Base-by-base conservation (phyloP, 2,888 invertebrate genomes). In the Pycnomerus fuliginosus region DNA sequence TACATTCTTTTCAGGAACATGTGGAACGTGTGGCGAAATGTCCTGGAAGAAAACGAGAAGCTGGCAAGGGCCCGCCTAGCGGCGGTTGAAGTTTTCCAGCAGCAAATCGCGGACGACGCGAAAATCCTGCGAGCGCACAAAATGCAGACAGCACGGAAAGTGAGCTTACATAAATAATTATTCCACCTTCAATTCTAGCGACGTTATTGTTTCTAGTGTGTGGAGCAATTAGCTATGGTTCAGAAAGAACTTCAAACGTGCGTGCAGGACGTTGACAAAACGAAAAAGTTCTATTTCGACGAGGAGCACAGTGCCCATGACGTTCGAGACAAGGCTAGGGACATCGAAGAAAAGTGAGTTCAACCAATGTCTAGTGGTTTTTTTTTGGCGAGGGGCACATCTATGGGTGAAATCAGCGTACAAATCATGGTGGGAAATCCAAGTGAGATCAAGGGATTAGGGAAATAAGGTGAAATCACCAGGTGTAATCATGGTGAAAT, bases 1-100 rank as follows among this genome's bases (percentile, higher is more conserved):
- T n/a, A n/a, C n/a, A n/a, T n/a, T n/a, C n/a, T n/a, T 38, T 49
- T 10, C 62, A 96, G 96, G 90, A 94, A 95, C 68, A 91, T 95
- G 84, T 92, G 92, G 89, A 90, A 90, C 65, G 94, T 96, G n/a
- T 97, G 96, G 96, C 82, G 93, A 53, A 90, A 91, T 0, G 91
- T 96, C 2, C 75, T 97, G 61, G 95, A 96, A 69, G 96, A 96
- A 73, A 93, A 94, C 67, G 95, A 96, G 69, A 91, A 92, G 69
- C 73, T 95, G 58, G 94, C 94, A 8, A 83, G 91, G 50, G 91
- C 93, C 11, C 79, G 94, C 30, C 76, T 96, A 38, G 92, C 94
- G 0, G 96, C 95, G 0, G 90, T 95, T 20, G 96, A 96, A 73
- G 89, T 94, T 12, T 95, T 94, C 71, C 90, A 92, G 68, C 91